These are phyloP conservation scores for Chroicocephalus ridibundus DNA, from an alignment of 2,113 vertebrate species.

Conservation along the genomic window DNA sequence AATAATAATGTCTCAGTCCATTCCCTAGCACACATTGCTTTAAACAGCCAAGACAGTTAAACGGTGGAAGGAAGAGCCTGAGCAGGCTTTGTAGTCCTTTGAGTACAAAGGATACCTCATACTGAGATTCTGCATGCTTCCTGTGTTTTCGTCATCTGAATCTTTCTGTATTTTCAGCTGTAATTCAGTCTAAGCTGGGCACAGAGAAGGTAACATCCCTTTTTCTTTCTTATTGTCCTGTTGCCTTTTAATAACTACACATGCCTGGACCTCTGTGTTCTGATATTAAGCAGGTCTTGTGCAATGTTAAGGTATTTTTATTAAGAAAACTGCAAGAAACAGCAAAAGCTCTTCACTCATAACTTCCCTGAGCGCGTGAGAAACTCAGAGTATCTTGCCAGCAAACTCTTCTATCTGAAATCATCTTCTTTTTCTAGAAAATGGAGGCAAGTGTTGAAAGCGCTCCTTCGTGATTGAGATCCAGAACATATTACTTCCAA, in stretches of 20 bases:
- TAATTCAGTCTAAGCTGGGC: neutral
- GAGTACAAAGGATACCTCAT: neutral
- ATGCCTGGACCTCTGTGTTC: neutral
- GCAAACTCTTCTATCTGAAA: neutral
- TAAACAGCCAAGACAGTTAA: neutral
- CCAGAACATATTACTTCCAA: neutral
- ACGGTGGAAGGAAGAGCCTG: neutral
- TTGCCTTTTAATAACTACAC: neutral
- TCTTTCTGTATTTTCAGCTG: neutral
- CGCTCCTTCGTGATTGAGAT: fast-evolving
- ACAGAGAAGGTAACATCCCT: neutral
- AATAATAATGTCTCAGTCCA: neutral
- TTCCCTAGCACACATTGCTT: neutral
- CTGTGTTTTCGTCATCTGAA: fast-evolving
- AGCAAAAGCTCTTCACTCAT: neutral
- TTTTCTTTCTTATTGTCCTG: neutral
- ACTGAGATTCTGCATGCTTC: neutral
- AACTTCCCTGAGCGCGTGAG: neutral
- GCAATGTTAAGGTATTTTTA: neutral
- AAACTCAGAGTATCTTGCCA: neutral
- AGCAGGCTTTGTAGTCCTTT: neutral
- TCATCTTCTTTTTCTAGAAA: neutral
- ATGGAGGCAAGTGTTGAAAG: neutral
- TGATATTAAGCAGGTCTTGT: neutral
- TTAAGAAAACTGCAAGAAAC: neutral